Base-by-base conservation (phyloP, 2,888 invertebrate genomes). In the Leuctra nigra region DNA sequence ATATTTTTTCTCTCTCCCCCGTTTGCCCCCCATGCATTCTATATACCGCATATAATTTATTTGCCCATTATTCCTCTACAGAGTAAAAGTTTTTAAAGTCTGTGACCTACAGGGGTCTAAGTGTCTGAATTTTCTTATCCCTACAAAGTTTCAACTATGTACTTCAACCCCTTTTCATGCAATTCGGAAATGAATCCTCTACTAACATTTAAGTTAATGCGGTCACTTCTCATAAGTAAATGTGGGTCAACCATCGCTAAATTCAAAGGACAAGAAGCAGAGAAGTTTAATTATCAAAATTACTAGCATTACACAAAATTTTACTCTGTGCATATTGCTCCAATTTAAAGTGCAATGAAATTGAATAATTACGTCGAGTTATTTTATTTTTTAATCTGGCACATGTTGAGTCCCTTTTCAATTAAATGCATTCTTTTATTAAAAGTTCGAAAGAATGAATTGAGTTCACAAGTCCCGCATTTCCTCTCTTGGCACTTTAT, bases 21-120 rank as follows among this genome's bases (percentile, higher is more conserved):
- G 1, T 2, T 3, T 11, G 4, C 44, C 23, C 23, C n/a, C n/a
- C n/a, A n/a, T 44, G 44, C 22, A 44, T 44, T 44, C n/a, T n/a
- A n/a, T 44, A 20, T 44, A 44, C 44, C 44, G 44, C 44, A 44
- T 44, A 44, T 44, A 44, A 44, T 44, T 44, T 44, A 44, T 44
- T 23, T 20, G 9, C 22, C 44, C 23, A 44, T 44, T 44, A 44
- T 23, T 44, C 44, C 11, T 22, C 22, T 9, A 20, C 3, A 23
- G 20, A 13, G 44, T 4, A 44, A 44, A 22, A 6, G 18, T 44
- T 44, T 44, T 23, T 20, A 44, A 18, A 6, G 23, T 44, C 23
- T 23, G 44, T 44, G 44, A 44, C 44, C 44, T 44, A 44, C 44
- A 44, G 22, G 44, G n/a, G 44, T 20, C 23, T 20, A 23, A 20